Percentiles rank a stretch among this genome's conserved stretches.
Evolutionary conservation across 2,797 vertebrate genomes (phyloP).

Genomic region (Sebastes kiyomatsui): DNA sequence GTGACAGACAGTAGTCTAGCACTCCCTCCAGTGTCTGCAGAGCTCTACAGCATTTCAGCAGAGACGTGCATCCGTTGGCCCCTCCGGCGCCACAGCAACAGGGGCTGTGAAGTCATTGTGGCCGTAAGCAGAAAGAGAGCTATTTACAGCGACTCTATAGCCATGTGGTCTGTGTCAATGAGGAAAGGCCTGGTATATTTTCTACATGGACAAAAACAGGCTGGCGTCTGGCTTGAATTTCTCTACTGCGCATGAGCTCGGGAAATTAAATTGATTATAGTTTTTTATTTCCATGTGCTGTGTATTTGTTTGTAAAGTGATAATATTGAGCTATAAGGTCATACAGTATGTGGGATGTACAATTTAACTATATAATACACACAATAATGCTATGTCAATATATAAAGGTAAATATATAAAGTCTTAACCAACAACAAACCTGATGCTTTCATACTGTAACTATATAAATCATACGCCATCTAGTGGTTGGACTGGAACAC

Average conservation of each 20-base stretch:
- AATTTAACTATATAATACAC: neutral
- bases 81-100: constrained; percentile 40
- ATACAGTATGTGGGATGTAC: neutral
- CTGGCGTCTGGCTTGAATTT: neutral
- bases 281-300: neutral
- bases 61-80: constrained; percentile 15
- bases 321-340: neutral
- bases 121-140: constrained; percentile 25
- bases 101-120: constrained; percentile 45
- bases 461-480: neutral
- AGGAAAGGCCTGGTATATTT: constrained; percentile 43
- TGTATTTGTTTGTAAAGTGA: neutral
- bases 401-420: neutral
- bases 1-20: constrained; percentile 30
- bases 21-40: constrained; percentile 72
- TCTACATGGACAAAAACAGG: constrained; percentile 8
- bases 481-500: neutral
- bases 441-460: neutral
- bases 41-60: constrained; percentile 34
- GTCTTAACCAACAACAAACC: neutral
- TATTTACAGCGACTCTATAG: constrained; percentile 31
- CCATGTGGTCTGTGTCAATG: constrained; percentile 41
- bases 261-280: neutral
- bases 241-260: neutral
- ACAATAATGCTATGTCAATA: neutral